Evolutionary conservation across 2,797 vertebrate genomes (phyloP).

Genomic region (Leptodactylus fallax): DNA sequence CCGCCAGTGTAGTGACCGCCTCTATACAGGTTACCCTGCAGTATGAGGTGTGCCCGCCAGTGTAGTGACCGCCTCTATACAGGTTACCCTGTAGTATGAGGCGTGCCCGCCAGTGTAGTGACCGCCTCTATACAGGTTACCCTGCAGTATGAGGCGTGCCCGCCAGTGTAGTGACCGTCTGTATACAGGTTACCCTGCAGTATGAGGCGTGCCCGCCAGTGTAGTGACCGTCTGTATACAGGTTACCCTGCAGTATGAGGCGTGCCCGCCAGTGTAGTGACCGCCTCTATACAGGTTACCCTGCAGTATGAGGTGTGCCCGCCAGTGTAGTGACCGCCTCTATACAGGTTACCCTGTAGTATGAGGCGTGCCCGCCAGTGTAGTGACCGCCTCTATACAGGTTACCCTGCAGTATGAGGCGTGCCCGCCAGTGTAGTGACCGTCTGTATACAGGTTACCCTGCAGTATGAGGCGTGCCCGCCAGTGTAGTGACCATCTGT

Average conservation of each 20-base stretch:
- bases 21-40: slow-evolving; percentile 90
- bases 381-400: slow-evolving; percentile 91
- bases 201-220: slow-evolving; percentile 68
- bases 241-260: slow-evolving; percentile 81
- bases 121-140: slow-evolving; percentile 93
- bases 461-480: slow-evolving; percentile 67
- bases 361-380: slow-evolving; percentile 69
- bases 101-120: slow-evolving; percentile 75
- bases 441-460: slow-evolving; percentile 92
- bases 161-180: slow-evolving; percentile 88
- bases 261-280: slow-evolving; percentile 79
- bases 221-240: slow-evolving; percentile 92
- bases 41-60: slow-evolving; percentile 69
- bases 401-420: slow-evolving; percentile 81
- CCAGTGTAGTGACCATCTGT: slow-evolving; percentile 90
- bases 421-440: slow-evolving; percentile 80
- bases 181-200: slow-evolving; percentile 88
- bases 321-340: slow-evolving; percentile 90
- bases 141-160: slow-evolving; percentile 72
- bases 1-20: slow-evolving; percentile 86
- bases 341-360: slow-evolving; percentile 86
- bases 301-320: slow-evolving; percentile 71
- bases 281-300: slow-evolving; percentile 91
- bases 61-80: slow-evolving; percentile 90
- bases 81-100: slow-evolving; percentile 82